These are phyloP conservation scores for Diabrotica virgifera DNA, from an alignment of 1,140 invertebrate genomes.

Conservation along the genomic window DNA sequence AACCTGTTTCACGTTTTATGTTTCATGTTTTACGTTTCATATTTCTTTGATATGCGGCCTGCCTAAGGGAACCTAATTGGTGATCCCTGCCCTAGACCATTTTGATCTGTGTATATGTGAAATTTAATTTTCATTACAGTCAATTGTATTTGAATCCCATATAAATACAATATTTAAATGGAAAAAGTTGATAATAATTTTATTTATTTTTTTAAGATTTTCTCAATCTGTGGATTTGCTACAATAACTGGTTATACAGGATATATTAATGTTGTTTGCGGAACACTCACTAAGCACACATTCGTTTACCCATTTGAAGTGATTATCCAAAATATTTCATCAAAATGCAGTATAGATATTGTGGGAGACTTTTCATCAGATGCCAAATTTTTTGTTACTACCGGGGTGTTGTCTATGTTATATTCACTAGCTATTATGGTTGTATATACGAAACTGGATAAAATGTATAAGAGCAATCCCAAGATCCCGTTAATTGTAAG, in stretches of 20 bases:
- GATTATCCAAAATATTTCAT: slow-evolving; percentile 24
- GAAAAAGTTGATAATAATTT: background rate
- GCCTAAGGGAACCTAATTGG: no score
- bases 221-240: slow-evolving; percentile 60
- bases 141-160: no score
- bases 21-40: no score
- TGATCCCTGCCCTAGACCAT: no score
- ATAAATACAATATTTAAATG: no score
- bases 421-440: slow-evolving; percentile 58
- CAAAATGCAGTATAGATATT: slow-evolving; percentile 19
- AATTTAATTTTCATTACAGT: no score
- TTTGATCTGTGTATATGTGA: no score
- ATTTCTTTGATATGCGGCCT: no score
- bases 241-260: slow-evolving; percentile 53
- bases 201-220: slow-evolving; percentile 49
- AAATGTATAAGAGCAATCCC: slow-evolving; percentile 58
- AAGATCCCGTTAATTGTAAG: slow-evolving; percentile 48
- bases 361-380: slow-evolving; percentile 57
- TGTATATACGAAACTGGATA: slow-evolving; percentile 61
- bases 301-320: slow-evolving; percentile 44
- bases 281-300: slow-evolving; percentile 18
- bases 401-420: slow-evolving; percentile 65
- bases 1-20: no score
- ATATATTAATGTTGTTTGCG: slow-evolving; percentile 31
- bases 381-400: slow-evolving; percentile 67